Evolutionary conservation across 2,113 vertebrate genomes (phyloP).

Genomic region (Anguilla japonica): DNA sequence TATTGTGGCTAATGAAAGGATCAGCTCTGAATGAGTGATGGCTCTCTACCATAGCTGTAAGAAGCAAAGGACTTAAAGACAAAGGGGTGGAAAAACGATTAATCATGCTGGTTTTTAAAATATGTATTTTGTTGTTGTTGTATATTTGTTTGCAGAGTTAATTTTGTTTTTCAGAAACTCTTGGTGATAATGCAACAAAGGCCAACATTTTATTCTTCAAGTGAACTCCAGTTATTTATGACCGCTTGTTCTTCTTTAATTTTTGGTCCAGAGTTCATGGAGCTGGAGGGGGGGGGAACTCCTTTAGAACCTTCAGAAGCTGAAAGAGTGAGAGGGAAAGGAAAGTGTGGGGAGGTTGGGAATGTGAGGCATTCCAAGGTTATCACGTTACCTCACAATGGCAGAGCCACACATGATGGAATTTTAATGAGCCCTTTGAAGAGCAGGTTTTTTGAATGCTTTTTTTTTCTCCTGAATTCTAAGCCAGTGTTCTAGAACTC

Average conservation of each 20-base stretch:
- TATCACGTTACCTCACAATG: slow-evolving; percentile 68
- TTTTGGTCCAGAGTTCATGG: neutral
- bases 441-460: too few relatives aligned
- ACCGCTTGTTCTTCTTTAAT: neutral
- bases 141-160: neutral
- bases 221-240: neutral
- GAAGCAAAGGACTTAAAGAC: neutral
- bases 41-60: neutral
- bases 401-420: slow-evolving; percentile 64
- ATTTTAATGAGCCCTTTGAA: slow-evolving; percentile 57
- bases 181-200: neutral
- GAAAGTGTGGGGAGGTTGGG: slow-evolving; percentile 51
- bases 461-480: too few relatives aligned
- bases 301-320: slow-evolving; percentile 41
- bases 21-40: neutral
- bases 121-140: neutral
- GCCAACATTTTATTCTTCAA: neutral
- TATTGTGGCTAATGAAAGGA: too few relatives aligned
- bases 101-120: neutral
- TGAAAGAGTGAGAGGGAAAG: slow-evolving; percentile 40
- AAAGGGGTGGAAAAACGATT: neutral
- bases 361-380: slow-evolving; percentile 64
- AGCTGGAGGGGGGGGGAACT: neutral
- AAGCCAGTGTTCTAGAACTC: too few relatives aligned
- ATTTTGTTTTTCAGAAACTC: neutral